A percentile compares a stretch with the other conserved stretches of the same genome.
phyloP scores from a whole-genome alignment of 2,888 invertebrate species.

The Dynastes grantii region DNA sequence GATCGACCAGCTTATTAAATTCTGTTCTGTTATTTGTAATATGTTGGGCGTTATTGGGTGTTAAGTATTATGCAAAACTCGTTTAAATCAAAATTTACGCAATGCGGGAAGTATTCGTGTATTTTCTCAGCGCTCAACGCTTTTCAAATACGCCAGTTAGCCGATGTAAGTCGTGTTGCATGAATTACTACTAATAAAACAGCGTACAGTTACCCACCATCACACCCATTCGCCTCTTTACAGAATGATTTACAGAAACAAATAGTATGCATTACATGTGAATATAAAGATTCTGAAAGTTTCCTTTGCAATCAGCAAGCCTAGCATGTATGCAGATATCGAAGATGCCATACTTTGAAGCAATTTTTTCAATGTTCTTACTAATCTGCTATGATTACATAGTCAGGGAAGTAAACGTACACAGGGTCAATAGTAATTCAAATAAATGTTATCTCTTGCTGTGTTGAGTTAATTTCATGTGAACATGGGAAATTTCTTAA shows the following conservation, averaged over 20 bases:
- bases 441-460: too few relatives aligned
- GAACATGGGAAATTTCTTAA: too few relatives aligned
- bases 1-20: not conserved
- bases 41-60: not conserved
- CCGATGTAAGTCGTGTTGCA: slow-evolving; percentile 29
- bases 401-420: too few relatives aligned
- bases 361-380: too few relatives aligned
- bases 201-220: slow-evolving; percentile 18
- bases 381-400: too few relatives aligned
- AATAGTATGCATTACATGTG: not conserved
- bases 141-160: slow-evolving; percentile 8
- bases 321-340: too few relatives aligned
- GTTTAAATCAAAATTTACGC: slow-evolving; percentile 32
- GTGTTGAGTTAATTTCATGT: too few relatives aligned
- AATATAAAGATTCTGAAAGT: not conserved
- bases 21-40: not conserved
- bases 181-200: slow-evolving; percentile 32
- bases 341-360: too few relatives aligned
- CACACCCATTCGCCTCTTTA: slow-evolving; percentile 15
- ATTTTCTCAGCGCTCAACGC: slow-evolving; percentile 13
- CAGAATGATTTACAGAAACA: slow-evolving; percentile 15
- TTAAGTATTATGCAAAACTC: slow-evolving; percentile 29
- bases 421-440: too few relatives aligned
- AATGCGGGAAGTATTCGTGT: slow-evolving; percentile 37
- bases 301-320: too few relatives aligned